Conservation (phyloP, 1,140 invertebrate species). For the Scylla paramamosain region DNA sequence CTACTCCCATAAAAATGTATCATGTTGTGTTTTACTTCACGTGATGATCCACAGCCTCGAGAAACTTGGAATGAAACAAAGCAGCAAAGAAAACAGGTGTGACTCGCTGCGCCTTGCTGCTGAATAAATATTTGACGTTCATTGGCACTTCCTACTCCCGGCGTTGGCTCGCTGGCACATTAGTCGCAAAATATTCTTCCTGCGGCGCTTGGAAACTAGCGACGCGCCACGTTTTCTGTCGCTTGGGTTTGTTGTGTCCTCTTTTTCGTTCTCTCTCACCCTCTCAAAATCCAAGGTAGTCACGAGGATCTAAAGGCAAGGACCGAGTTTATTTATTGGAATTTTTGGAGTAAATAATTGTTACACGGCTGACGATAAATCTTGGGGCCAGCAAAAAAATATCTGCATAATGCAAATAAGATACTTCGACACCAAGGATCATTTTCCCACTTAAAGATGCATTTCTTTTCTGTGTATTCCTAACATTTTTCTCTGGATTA, state of each 20-base stretch:
- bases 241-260: not conserved
- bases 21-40: not conserved
- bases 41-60: not conserved
- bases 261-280: not conserved
- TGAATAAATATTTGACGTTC: conserved; percentile 16
- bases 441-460: not conserved
- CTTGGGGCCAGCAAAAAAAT: not conserved
- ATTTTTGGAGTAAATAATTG: not conserved
- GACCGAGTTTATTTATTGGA: not conserved
- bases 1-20: not conserved
- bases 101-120: not conserved
- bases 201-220: not conserved
- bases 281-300: not conserved
- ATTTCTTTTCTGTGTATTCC: not conserved
- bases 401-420: not conserved
- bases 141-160: not conserved
- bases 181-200: not conserved
- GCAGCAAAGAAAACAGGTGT: not conserved
- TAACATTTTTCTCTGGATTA: not conserved
- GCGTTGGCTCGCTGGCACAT: not conserved
- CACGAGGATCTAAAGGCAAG: not conserved
- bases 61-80: not conserved
- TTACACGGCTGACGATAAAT: not conserved
- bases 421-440: not conserved
- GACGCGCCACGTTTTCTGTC: not conserved